Conservation (phyloP, 2,113 vertebrate species). For the Melozone crissalis region DNA sequence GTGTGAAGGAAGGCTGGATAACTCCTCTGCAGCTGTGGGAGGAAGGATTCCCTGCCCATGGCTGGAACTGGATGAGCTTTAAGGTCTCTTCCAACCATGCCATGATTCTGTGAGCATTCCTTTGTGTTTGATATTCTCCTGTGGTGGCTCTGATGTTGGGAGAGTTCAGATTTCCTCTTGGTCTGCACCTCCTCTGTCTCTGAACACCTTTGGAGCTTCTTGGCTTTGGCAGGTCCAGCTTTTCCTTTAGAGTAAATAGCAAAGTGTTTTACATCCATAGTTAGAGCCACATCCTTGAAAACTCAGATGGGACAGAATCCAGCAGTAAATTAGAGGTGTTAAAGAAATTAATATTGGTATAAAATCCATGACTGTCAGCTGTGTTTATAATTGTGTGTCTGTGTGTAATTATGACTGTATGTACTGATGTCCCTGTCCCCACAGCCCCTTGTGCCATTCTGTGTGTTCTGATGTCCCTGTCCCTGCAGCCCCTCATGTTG, state of each 20-base stretch:
- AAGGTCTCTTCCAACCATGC: neutral
- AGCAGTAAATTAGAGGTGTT: neutral
- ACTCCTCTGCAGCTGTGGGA: neutral
- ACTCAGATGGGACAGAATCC: neutral
- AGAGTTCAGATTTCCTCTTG: neutral
- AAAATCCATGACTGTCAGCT: neutral
- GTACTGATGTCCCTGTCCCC: neutral
- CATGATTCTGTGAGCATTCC: neutral
- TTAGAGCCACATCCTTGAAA: neutral
- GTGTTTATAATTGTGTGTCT: neutral
- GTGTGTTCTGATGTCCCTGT: neutral
- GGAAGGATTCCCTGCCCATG: neutral
- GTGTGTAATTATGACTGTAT: neutral
- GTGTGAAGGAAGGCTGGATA: rapidly evolving
- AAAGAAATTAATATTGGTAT: neutral
- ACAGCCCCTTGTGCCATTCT: neutral
- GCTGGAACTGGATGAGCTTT: neutral
- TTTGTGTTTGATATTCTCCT: neutral
- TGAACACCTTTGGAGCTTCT: neutral
- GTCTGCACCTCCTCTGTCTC: neutral
- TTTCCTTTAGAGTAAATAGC: neutral
- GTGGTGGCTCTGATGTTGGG: neutral
- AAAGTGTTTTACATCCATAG: neutral
- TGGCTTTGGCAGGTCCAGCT: neutral
- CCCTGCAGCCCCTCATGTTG: neutral